phyloP scores from a whole-genome alignment of 2,113 vertebrate genomes.

The Gambusia affinis region DNA sequence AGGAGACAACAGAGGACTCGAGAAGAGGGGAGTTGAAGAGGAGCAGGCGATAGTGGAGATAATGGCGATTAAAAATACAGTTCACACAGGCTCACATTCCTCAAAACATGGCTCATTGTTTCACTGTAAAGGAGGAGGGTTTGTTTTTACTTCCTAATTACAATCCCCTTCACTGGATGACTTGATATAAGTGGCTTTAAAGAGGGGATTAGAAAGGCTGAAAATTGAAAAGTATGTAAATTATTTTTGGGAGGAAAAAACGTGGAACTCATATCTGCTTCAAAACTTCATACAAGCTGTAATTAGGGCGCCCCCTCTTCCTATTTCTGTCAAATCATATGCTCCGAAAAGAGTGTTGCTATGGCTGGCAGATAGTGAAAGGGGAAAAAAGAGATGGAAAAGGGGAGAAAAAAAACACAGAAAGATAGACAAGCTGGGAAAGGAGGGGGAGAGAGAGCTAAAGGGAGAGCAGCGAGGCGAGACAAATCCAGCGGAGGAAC shows the following conservation, averaged over 20 bases:
- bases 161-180: slow-evolving; percentile 55
- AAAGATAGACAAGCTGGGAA: slow-evolving; percentile 10
- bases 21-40: slow-evolving; percentile 24
- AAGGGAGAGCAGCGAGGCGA: slow-evolving; percentile 71
- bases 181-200: slow-evolving; percentile 17
- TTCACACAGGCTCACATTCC: slow-evolving; percentile 23
- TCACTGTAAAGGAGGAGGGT: slow-evolving; percentile 24
- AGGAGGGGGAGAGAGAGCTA: slow-evolving; percentile 38
- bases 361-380: slow-evolving; percentile 63
- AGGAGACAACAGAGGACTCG: slow-evolving; percentile 22
- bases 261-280: neutral
- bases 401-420: slow-evolving; percentile 23
- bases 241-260: neutral
- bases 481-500: slow-evolving; percentile 81
- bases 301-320: slow-evolving; percentile 74
- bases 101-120: slow-evolving; percentile 48
- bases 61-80: slow-evolving; percentile 52
- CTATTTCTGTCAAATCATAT: slow-evolving; percentile 83
- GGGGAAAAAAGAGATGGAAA: slow-evolving; percentile 17
- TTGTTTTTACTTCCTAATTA: slow-evolving; percentile 8
- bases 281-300: slow-evolving; percentile 14
- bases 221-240: slow-evolving; percentile 9
- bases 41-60: slow-evolving; percentile 45
- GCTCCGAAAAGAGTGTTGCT: slow-evolving; percentile 73
- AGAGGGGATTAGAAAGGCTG: slow-evolving; percentile 25